These are phyloP conservation scores for Otus sunia DNA, from an alignment of 2,113 vertebrate genomes.

Conservation along the genomic window DNA sequence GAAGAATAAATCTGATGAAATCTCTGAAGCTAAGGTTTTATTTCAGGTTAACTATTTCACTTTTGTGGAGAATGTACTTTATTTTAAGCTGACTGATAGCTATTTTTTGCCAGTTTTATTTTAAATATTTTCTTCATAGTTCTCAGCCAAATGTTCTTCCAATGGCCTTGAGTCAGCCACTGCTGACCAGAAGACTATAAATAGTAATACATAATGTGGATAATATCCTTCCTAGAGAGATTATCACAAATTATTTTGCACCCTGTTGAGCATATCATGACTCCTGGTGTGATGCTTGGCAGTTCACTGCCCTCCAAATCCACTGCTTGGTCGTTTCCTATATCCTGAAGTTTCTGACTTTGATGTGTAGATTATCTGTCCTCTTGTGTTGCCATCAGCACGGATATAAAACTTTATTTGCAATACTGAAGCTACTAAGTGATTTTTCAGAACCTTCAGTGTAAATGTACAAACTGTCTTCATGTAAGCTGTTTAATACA, in stretches of 20 bases:
- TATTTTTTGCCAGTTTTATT: not conserved
- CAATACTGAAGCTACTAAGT: not conserved
- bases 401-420: not conserved
- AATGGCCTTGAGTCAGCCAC: not conserved
- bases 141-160: not conserved
- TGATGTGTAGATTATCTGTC: not conserved
- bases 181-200: slow-evolving; percentile 10
- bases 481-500: not conserved
- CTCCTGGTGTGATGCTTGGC: slow-evolving; percentile 1
- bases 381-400: not conserved
- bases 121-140: not conserved
- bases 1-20: not conserved
- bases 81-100: not conserved
- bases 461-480: not conserved
- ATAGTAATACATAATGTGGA: slow-evolving; percentile 18
- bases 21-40: not conserved
- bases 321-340: not conserved
- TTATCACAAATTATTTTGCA: slow-evolving; percentile 6
- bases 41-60: not conserved
- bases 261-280: slow-evolving; percentile 28
- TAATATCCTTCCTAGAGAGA: slow-evolving; percentile 20
- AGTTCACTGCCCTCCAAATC: not conserved
- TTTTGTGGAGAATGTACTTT: not conserved
- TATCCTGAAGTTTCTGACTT: not conserved
- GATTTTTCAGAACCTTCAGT: not conserved